Evolutionary conservation across 2,888 invertebrate species (phyloP), one percentile per base, ranked within the genome.

Genomic region (Seira ritae): DNA sequence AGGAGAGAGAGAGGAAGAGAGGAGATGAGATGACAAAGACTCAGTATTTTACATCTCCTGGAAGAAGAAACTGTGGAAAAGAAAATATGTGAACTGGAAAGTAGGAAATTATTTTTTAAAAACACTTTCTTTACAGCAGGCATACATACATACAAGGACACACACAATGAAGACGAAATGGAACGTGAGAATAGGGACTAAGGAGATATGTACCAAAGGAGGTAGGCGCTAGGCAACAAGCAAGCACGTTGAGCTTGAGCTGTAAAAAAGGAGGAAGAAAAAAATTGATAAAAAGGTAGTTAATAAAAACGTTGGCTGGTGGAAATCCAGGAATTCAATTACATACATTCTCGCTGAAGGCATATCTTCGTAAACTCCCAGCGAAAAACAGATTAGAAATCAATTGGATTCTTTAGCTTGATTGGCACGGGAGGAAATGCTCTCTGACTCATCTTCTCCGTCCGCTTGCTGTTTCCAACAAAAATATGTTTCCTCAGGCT

Each of bases 321-420:
- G 31, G 31, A 62, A 20, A 62, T 20, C 22, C 62, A 15, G 22
- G 20, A 62, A 62, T 62, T 62, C 20, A 62, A 62, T 62, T 62
- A 62, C 62, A 15, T 60, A 60, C 17, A 20, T 12, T 50, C 50
- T 50, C 62, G 15, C 62, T 22, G 4, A 62, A 1, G 3, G 62
- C 20, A 62, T 17, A 55, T 55, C 55, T 17, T 12, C 17, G 6
- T 55, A 55, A 55, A 17, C 55, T n/a, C 15, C 6, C 1, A 1
- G 55, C 10, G 4, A 15, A 20, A 62, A 62, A 62, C 62, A 62
- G 62, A 62, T 62, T 62, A 62, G 1, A n/a, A 19, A 62, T 62
- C 62, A 62, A 62, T 20, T 62, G 62, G 62, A 22, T 22, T 62
- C 20, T 62, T 2, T 12, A 15, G 10, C 20, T 62, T 19, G 2